Evolutionary conservation across 2,888 invertebrate species (phyloP), one percentile per base, ranked within the genome.

Genomic region (Orthonevra nobilis): DNA sequence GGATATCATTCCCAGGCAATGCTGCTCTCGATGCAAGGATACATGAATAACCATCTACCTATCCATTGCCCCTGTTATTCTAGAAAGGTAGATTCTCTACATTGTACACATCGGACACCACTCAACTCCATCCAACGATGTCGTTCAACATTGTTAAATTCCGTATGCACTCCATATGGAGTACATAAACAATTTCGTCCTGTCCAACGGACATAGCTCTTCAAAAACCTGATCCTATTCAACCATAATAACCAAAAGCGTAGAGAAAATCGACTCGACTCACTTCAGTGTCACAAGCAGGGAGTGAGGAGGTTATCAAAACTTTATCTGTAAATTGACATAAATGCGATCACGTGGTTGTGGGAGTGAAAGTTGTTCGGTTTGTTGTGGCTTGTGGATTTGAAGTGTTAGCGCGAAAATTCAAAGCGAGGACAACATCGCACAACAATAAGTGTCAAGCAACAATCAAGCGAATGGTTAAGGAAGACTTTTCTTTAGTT

Each of bases 211-310:
- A 79, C 48, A 73, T 46, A 54, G 30, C 66, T 60, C 73, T 79
- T 56, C 30, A 66, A 66, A 79, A 79, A 42, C 61, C 61, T 42
- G 34, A 73, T 40, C 64, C 66, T 20, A 66, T 72, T 79, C 73
- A 64, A 20, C 52, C 52, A 44, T 70, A 46, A 77, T 60, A 77
- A 64, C 70, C 60, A 30, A 63, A 58, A 63, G 44, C 56, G 46
- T 19, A 52, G 34, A 52, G 52, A 54, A 61, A 66, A 40, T 70
- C n/a, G n/a, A 42, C 75, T 75, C 50, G 46, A 61, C 54, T 68
- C 79, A 48, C 54, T 72, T 79, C 79, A 79, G 44, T 79, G 79
- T 79, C 79, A 79, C 66, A 54, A 58, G 34, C 79, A 79, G 79
- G 28, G 60, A 66, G 38, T n/a, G n/a, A n/a, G 28, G 66, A 68